Evolutionary conservation across 2,888 invertebrate species (phyloP).

Genomic region (Chrysolina haemoptera): DNA sequence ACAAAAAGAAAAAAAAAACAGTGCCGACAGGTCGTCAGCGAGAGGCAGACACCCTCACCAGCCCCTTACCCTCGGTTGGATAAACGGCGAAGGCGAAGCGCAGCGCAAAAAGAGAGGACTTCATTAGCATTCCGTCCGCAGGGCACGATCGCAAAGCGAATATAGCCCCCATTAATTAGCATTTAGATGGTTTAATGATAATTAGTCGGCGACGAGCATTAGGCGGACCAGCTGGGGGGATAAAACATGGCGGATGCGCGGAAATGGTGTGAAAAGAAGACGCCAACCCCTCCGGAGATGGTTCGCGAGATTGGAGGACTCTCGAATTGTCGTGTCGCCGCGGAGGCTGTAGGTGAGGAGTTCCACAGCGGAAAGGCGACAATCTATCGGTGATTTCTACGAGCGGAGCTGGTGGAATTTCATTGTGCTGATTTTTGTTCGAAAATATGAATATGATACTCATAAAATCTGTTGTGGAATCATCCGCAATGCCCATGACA

Average conservation of each 20-base stretch:
- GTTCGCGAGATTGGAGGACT: slow-evolving; percentile 48
- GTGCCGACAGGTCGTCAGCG: slow-evolving; percentile 37
- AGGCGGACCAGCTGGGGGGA: slow-evolving; percentile 67
- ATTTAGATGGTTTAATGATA: slow-evolving; percentile 73
- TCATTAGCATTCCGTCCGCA: slow-evolving; percentile 70
- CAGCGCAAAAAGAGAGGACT: slow-evolving; percentile 56
- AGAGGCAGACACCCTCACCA: background rate
- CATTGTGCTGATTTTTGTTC: too few species aligned
- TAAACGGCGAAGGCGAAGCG: slow-evolving; percentile 49
- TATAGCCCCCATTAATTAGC: slow-evolving; percentile 72
- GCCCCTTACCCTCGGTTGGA: slow-evolving; percentile 41
- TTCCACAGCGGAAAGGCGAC: background rate
- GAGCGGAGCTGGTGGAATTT: too few species aligned
- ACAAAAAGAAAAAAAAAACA: background rate
- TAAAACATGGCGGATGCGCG: slow-evolving; percentile 65
- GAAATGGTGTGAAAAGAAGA: slow-evolving; percentile 70
- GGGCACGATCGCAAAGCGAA: slow-evolving; percentile 68
- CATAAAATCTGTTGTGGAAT: too few species aligned
- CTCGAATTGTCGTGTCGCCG: slow-evolving; percentile 64
- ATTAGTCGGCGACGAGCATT: slow-evolving; percentile 68
- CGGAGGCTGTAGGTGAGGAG: slow-evolving; percentile 18
- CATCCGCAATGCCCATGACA: too few species aligned
- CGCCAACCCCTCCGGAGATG: slow-evolving; percentile 50
- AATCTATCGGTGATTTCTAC: background rate
- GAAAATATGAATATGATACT: too few species aligned